Percentiles rank a stretch among this genome's conserved stretches.
Evolutionary conservation across 2,797 vertebrate species (phyloP).

Genomic region (Muscicapa comitata): DNA sequence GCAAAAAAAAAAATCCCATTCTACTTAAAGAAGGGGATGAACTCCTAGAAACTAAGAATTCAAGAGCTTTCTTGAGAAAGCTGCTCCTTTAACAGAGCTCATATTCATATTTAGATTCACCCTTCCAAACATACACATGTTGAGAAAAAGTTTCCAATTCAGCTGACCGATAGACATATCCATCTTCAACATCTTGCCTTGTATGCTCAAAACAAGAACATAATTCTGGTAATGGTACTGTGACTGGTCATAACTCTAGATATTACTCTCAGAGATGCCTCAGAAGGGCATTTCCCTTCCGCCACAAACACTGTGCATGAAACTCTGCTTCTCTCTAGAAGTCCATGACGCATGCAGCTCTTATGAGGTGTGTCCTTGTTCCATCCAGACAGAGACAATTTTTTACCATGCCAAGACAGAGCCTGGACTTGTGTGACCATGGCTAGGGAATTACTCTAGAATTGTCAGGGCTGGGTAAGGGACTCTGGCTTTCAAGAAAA

Average conservation of each 20-base stretch:
- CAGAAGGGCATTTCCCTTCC: background rate
- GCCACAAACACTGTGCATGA: background rate
- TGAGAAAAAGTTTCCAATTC: background rate
- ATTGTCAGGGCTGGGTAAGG: background rate
- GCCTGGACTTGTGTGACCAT: background rate
- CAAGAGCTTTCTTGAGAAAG: background rate
- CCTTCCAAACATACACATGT: rapidly evolving
- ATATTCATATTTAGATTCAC: background rate
- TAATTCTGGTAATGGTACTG: background rate
- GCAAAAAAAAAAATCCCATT: background rate
- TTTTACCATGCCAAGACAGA: background rate
- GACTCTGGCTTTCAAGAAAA: background rate
- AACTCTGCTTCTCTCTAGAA: background rate
- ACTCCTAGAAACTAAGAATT: background rate
- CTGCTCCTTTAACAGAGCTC: background rate
- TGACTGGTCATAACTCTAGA: background rate
- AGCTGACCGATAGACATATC: background rate
- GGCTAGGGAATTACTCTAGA: background rate
- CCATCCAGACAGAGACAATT: background rate
- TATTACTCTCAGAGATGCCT: background rate
- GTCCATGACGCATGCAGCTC: background rate
- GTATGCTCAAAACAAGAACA: background rate
- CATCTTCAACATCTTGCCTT: background rate
- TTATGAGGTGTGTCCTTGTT: background rate
- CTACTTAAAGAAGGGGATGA: background rate